Percentiles rank a stretch among this genome's conserved stretches.
These are phyloP conservation scores for Acrocephalus kingi DNA, from an alignment of 2,113 vertebrate species.

Conservation along the genomic window DNA sequence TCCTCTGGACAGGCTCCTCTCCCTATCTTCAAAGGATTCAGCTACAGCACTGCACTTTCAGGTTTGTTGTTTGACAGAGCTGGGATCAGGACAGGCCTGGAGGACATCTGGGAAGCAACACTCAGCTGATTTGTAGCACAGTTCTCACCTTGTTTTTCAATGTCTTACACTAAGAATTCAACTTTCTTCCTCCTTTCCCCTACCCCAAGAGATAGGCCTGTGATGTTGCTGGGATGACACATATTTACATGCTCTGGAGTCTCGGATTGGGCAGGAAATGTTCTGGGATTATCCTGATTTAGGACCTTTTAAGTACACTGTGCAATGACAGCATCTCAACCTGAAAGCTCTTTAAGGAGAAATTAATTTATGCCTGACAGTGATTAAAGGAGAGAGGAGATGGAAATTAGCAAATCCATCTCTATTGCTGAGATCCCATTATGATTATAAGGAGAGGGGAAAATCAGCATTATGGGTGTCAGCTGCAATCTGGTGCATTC, in stretches of 20 bases:
- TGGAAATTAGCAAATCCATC: constrained; percentile 81
- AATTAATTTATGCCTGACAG: constrained; percentile 79
- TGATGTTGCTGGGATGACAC: neutral
- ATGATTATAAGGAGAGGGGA: constrained; percentile 69
- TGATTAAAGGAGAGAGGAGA: constrained; percentile 78
- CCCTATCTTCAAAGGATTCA: neutral
- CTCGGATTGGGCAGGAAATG: constrained; percentile 11
- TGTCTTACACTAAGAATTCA: neutral
- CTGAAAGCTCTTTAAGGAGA: constrained; percentile 75
- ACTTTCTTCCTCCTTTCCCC: neutral
- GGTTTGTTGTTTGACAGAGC: neutral
- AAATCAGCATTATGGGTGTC: constrained; percentile 71
- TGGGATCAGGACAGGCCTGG: neutral
- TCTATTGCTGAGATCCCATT: constrained; percentile 79
- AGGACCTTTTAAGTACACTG: constrained; percentile 63
- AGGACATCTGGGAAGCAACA: neutral
- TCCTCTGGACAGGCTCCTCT: neutral
- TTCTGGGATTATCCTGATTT: constrained; percentile 66
- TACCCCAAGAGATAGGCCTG: neutral
- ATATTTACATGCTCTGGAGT: constrained; percentile 3
- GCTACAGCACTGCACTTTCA: neutral
- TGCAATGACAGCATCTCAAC: constrained; percentile 67
- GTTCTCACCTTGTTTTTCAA: neutral
- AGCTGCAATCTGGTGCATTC: constrained; percentile 74
- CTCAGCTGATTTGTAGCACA: neutral